These are phyloP conservation scores for Taurulus bubalis DNA, from an alignment of 2,113 vertebrate species.

Conservation along the genomic window DNA sequence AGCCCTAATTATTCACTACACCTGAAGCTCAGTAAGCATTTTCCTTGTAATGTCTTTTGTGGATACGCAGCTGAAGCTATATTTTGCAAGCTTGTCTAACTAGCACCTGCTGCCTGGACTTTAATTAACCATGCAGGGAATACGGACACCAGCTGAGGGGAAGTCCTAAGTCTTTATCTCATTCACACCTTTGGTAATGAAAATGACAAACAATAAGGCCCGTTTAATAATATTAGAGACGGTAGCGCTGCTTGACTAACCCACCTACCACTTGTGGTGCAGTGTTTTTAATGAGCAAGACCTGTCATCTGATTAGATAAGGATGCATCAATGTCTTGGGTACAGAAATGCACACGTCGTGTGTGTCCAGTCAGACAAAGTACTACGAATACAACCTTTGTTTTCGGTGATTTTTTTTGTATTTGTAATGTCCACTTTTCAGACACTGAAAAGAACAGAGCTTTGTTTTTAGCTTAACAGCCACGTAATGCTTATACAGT, in stretches of 20 bases:
- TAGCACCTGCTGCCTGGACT: constrained; percentile 61
- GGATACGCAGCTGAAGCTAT: constrained; percentile 35
- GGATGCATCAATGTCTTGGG: constrained; percentile 14
- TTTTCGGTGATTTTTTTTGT: background rate
- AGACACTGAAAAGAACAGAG: background rate
- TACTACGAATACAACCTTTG: background rate
- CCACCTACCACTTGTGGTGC: constrained; percentile 24
- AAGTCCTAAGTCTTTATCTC: constrained; percentile 49
- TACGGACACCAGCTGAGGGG: constrained; percentile 39
- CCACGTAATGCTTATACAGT: background rate
- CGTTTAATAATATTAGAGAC: constrained; percentile 45
- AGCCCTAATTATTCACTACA: background rate
- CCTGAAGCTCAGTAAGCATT: constrained; percentile 13
- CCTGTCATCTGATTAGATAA: constrained; percentile 30
- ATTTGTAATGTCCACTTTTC: constrained; percentile 23
- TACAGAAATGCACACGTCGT: constrained; percentile 19
- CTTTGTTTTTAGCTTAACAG: background rate
- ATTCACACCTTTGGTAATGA: constrained; percentile 46
- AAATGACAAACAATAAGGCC: constrained; percentile 30
- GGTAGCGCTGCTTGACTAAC: constrained; percentile 19
- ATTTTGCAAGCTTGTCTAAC: constrained; percentile 50
- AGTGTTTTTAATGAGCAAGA: constrained; percentile 18
- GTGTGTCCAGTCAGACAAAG: constrained; percentile 7
- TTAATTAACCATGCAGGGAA: constrained; percentile 71
- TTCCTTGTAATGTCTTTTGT: constrained; percentile 5